These are phyloP conservation scores for Xyliphius kryptos DNA, from an alignment of 2,113 vertebrate genomes.

Conservation along the genomic window DNA sequence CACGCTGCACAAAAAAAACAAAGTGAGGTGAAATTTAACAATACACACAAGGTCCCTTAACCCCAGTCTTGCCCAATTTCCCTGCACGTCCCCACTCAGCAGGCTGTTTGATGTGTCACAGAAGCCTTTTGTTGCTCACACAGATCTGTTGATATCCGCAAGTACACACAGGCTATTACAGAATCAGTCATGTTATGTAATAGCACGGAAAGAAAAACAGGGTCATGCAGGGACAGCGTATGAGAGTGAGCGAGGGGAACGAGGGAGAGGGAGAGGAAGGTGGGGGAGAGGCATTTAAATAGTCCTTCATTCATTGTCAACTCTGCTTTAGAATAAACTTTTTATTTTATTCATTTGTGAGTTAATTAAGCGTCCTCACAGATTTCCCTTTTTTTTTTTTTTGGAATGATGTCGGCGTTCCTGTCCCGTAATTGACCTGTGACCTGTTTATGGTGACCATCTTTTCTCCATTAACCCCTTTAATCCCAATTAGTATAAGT, in stretches of 20 bases:
- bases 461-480: too few species aligned
- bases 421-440: too few species aligned
- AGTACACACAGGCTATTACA: conserved; percentile 43
- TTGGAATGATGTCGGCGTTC: too few species aligned
- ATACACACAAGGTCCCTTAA: conserved; percentile 4
- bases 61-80: conserved; percentile 7
- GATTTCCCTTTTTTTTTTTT: too few species aligned
- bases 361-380: too few species aligned
- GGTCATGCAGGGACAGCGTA: conserved; percentile 48
- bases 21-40: background rate
- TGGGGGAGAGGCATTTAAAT: too few species aligned
- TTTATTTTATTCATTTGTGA: too few species aligned
- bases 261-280: conserved; percentile 40
- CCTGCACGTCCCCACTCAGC: conserved; percentile 10
- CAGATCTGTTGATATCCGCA: conserved; percentile 36
- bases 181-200: conserved; percentile 54
- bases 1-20: background rate
- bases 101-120: conserved; percentile 26
- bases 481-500: too few species aligned
- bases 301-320: too few species aligned
- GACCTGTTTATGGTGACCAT: too few species aligned
- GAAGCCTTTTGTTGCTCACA: conserved; percentile 16
- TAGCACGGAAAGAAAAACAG: conserved; percentile 51
- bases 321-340: too few species aligned
- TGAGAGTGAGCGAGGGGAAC: conserved; percentile 24